Base-by-base conservation (phyloP, 2,113 vertebrate genomes). In the Leptodactylus fuscus region DNA sequence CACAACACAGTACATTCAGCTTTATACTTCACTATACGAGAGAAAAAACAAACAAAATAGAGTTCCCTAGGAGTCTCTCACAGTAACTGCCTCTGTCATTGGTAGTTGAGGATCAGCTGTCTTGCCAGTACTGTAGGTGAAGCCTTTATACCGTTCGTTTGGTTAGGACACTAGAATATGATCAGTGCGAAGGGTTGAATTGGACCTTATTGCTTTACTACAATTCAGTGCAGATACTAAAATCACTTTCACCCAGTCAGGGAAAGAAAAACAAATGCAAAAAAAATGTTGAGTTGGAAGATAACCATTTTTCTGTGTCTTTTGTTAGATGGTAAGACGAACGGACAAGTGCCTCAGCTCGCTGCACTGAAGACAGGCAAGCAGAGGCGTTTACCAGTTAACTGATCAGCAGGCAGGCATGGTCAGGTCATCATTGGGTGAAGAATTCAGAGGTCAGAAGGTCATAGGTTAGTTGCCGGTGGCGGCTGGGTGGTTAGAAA, bases 381-480 rank as follows among this genome's bases (percentile, higher is more conserved):
- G 95, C 94, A 94, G 94, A 96, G 96, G 96, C 95, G 94, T 93
- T 95, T 96, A 97, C 96, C 97, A 98, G 96, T 98, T 97, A 98
- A 96, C 96, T 94, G 96, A 96, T 97, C 96, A 97, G 96, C 96
- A 94, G 96, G 97, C 95, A 96, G 96, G 96, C 95, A 97, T 97
- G 97, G 96, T 97, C 95, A 98, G 97, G 97, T 98, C 98, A 96
- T 98, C 98, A 98, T 97, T 99, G 97, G 97, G 96, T 97, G 96
- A 96, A 95, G 95, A 96, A 94, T 95, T 96, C 95, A 99, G 97
- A 99, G 97, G 96, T 99, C 97, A 98, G 96, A 98, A 98, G 97
- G 97, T 99, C 97, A 99, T 97, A 97, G 97, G 97, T 99, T 99
- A 99, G 97, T 99, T 98, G 97, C 98, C 96, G 93, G 97, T 98